phyloP scores from a whole-genome alignment of 2,113 vertebrate genomes.

The Hippocampus mohnikei region DNA sequence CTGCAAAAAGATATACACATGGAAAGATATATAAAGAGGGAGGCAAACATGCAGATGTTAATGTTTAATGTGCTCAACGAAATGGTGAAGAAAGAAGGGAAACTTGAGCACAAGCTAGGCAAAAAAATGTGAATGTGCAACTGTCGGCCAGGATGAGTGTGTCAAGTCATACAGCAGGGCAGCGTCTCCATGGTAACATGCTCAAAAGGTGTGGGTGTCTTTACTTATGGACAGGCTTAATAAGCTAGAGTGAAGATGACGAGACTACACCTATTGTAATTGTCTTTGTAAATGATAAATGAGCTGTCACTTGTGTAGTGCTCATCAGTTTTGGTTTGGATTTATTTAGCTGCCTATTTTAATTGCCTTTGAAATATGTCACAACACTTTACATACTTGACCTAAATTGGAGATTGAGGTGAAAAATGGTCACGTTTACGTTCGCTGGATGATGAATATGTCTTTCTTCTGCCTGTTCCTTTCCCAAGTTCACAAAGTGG shows the following conservation, averaged over 20 bases:
- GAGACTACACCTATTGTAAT: too few species aligned
- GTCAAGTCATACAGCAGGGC: background rate
- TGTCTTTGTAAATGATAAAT: too few species aligned
- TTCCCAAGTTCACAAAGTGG: background rate
- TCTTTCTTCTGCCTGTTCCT: background rate
- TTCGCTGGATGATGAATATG: background rate
- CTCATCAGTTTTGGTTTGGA: too few species aligned
- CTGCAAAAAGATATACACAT: background rate
- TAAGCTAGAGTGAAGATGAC: background rate
- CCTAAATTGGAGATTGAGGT: too few species aligned
- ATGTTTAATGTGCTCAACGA: background rate
- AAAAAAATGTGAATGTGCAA: background rate
- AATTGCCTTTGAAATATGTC: too few species aligned
- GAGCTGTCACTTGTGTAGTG: too few species aligned
- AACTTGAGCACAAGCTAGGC: background rate
- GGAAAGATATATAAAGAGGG: background rate
- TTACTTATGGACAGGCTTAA: background rate
- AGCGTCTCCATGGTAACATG: background rate
- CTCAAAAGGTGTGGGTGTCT: background rate
- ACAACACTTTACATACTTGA: too few species aligned
- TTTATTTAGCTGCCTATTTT: too few species aligned
- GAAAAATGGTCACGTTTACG: too few species aligned
- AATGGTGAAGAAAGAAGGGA: background rate
- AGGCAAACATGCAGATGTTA: background rate
- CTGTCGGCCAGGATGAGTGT: background rate